A percentile compares a stretch with the other conserved stretches of the same genome.
phyloP scores from a whole-genome alignment of 2,797 vertebrate species.

The Erpetoichthys calabaricus region DNA sequence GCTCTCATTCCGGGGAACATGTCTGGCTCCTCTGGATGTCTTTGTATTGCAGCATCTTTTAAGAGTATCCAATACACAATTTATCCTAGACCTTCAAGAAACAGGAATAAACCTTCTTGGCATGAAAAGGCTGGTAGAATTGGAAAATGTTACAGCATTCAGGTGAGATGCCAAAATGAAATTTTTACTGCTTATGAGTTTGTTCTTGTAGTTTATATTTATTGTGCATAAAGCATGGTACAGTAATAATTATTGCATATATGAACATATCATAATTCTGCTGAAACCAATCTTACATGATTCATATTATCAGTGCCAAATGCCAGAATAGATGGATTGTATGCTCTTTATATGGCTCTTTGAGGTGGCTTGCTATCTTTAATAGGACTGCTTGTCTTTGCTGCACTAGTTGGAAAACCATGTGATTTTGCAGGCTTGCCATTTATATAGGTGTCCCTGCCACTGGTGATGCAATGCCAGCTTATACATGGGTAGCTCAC shows the following conservation, averaged over 20 bases:
- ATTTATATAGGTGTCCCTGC: too few relatives aligned
- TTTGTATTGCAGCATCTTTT: slow-evolving; percentile 51
- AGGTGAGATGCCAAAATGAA: slow-evolving; percentile 45
- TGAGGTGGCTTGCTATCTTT: too few relatives aligned
- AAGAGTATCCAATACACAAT: slow-evolving; percentile 32
- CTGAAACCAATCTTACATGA: too few relatives aligned
- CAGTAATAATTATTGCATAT: not conserved
- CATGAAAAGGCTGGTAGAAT: slow-evolving; percentile 52
- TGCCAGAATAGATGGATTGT: too few relatives aligned
- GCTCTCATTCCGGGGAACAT: slow-evolving; percentile 56
- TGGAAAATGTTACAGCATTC: slow-evolving; percentile 56
- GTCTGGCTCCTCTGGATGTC: slow-evolving; percentile 54
- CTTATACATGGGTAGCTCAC: too few relatives aligned
- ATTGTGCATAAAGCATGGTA: not conserved
- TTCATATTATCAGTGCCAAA: too few relatives aligned
- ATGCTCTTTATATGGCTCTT: too few relatives aligned
- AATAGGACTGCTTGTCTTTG: too few relatives aligned
- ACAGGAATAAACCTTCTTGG: slow-evolving; percentile 55
- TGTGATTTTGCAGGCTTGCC: too few relatives aligned
- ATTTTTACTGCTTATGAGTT: not conserved
- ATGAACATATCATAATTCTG: too few relatives aligned
- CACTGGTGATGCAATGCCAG: too few relatives aligned
- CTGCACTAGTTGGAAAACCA: too few relatives aligned
- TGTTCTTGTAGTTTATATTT: not conserved
- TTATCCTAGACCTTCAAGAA: slow-evolving; percentile 62